phyloP scores from a whole-genome alignment of 2,113 vertebrate genomes.

The Pseudorasbora parva region DNA sequence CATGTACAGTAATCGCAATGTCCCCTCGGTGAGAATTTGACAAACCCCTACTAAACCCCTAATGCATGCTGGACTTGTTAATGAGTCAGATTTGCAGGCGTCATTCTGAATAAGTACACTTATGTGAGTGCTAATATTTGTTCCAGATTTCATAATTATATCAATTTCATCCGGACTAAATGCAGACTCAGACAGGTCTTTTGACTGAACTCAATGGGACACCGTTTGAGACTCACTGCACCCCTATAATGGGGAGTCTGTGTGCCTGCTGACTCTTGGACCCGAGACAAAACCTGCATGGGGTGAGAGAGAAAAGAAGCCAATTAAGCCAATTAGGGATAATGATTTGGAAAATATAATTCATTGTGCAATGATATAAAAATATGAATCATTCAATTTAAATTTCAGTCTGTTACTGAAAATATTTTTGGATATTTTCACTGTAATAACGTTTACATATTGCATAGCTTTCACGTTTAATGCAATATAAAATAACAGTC shows the following conservation, averaged over 20 bases:
- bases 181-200: conserved; percentile 12
- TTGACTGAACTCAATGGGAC: conserved; percentile 19
- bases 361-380: not conserved
- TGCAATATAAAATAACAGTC: too few relatives aligned
- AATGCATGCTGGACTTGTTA: not conserved
- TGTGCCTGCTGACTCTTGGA: conserved; percentile 37
- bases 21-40: conserved; percentile 6
- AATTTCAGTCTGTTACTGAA: too few relatives aligned
- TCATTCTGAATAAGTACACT: not conserved
- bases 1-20: not conserved
- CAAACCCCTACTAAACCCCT: not conserved
- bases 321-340: conserved; percentile 20
- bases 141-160: conserved; percentile 45
- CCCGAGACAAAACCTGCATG: conserved; percentile 31
- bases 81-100: not conserved
- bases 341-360: conserved; percentile 38
- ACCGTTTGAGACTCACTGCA: not conserved
- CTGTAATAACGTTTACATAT: too few relatives aligned
- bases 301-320: conserved; percentile 14
- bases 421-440: too few relatives aligned
- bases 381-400: not conserved
- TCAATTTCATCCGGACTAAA: conserved; percentile 26
- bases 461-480: too few relatives aligned
- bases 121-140: conserved; percentile 26
- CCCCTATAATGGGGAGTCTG: conserved; percentile 24